Percentiles rank a stretch among this genome's conserved stretches.
phyloP scores from a whole-genome alignment of 2,113 vertebrate genomes.

The Cavia porcellus region DNA sequence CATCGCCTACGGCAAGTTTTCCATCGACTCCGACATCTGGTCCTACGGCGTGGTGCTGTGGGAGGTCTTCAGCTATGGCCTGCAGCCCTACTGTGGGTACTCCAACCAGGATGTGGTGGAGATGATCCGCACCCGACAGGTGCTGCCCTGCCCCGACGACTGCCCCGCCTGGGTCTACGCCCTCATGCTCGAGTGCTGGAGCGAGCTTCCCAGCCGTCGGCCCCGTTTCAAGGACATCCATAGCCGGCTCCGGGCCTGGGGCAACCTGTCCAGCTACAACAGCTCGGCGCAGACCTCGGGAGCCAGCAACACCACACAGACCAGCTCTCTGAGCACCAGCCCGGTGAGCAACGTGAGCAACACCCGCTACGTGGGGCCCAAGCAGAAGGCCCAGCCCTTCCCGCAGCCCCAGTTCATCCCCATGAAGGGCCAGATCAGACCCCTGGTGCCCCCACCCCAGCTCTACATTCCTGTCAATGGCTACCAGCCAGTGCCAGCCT shows the following conservation, averaged over 20 bases:
- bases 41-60: conserved; percentile 96
- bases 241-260: conserved; percentile 95
- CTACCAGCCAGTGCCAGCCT: conserved; percentile 96
- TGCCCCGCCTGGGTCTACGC: conserved; percentile 97
- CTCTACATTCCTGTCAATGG: conserved; percentile 98
- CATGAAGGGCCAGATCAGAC: conserved; percentile 95
- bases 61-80: conserved; percentile 98
- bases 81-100: conserved; percentile 98
- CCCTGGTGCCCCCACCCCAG: conserved; percentile 94
- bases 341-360: conserved; percentile 97
- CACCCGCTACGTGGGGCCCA: conserved; percentile 93
- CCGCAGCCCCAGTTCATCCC: conserved; percentile 95
- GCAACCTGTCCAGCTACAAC: conserved; percentile 95
- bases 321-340: conserved; percentile 98
- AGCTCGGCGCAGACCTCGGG: conserved; percentile 96
- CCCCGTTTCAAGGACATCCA: conserved; percentile 98
- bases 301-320: conserved; percentile 97
- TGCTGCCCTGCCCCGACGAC: conserved; percentile 96
- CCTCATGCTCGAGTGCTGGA: conserved; percentile 98
- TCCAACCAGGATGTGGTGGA: conserved; percentile 99
- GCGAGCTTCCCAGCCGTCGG: conserved; percentile 94
- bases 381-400: conserved; percentile 93
- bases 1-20: conserved; percentile 96
- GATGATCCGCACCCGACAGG: conserved; percentile 95
- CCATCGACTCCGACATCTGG: conserved; percentile 98